Evolutionary conservation across 2,797 vertebrate genomes (phyloP), one percentile per base, ranked within the genome.

Genomic region (Octomys mimax): DNA sequence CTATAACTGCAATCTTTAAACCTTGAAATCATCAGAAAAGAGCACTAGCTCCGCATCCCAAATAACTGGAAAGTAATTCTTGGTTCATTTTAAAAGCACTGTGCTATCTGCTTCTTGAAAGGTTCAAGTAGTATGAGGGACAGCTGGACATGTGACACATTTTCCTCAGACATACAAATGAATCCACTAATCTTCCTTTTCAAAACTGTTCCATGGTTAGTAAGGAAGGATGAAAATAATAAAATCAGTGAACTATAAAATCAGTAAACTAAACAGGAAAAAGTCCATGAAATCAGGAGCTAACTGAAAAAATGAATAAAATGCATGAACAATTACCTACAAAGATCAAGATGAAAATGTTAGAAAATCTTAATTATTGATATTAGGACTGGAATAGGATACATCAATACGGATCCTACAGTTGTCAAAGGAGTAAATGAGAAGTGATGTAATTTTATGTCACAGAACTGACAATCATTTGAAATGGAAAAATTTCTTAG

Each of bases 401-500:
- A 59, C 10, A 83, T 19, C 12, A 78, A 57, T 70, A 68, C 31
- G 77, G 52, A n/a, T 49, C 21, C 33, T 62, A 84, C 3, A 88
- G 46, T 28, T 88, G 33, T 64, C 71, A 87, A 82, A 92, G 92
- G 8, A 61, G 26, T 19, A 82, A 64, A 57, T 39, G 81, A 82
- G 68, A 87, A 96, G 75, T 86, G 42, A 68, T 89, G 54, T 46
- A 81, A 89, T 31, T 70, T 94, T 54, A 94, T 86, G 68, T 8
- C 36, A 39, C 77, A 85, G 78, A 57, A 49, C n/a, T 57, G 75
- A 80, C 80, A 85, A 85, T 57, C 26, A 92, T 66, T 71, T 59
- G 54, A 95, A 92, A 94, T 24, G 24, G 46, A 85, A 39, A 52
- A 92, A 64, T 82, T 95, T 24, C 70, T 92, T 95, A 54, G 85